A percentile compares a stretch with the other conserved stretches of the same genome.
phyloP scores from a whole-genome alignment of 2,888 invertebrate species.

The Cancer borealis region DNA sequence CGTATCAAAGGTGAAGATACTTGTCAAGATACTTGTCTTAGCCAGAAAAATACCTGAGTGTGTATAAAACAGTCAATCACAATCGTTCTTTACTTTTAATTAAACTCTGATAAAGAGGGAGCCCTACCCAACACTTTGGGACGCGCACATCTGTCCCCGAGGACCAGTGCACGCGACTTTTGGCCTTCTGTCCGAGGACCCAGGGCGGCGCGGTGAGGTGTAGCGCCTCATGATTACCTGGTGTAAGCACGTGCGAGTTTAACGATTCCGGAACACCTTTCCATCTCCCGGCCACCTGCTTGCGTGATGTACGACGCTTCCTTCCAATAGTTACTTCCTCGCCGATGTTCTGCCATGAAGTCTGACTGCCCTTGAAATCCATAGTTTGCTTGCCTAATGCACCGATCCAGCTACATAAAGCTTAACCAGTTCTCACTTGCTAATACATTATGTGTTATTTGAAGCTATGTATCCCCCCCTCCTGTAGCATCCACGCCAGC shows the following conservation, averaged over 20 bases:
- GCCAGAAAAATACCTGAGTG: neutral
- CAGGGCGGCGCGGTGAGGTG: neutral
- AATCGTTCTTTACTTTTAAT: constrained; percentile 47
- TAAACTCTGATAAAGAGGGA: constrained; percentile 22
- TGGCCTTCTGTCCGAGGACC: neutral
- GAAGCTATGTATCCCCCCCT: neutral
- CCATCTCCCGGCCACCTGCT: constrained; percentile 18
- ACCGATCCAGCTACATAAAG: neutral
- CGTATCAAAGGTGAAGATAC: neutral
- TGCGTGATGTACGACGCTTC: constrained; percentile 51
- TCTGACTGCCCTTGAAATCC: neutral
- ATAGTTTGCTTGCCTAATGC: neutral
- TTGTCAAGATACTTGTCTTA: neutral
- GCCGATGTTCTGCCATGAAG: neutral
- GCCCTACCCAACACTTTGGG: constrained; percentile 48
- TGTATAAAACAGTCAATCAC: constrained; percentile 22
- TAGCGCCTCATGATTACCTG: constrained; percentile 67
- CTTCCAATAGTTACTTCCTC: neutral
- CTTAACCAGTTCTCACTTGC: neutral
- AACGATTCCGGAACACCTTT: constrained; percentile 73
- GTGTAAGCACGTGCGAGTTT: constrained; percentile 72
- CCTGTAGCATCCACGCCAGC: constrained; percentile 42
- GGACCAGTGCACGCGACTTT: neutral
- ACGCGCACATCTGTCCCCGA: constrained; percentile 47
- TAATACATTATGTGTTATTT: neutral